Percentiles rank a stretch among this genome's conserved stretches.
These are phyloP conservation scores for Otis tarda DNA, from an alignment of 2,113 vertebrate species.

Conservation along the genomic window DNA sequence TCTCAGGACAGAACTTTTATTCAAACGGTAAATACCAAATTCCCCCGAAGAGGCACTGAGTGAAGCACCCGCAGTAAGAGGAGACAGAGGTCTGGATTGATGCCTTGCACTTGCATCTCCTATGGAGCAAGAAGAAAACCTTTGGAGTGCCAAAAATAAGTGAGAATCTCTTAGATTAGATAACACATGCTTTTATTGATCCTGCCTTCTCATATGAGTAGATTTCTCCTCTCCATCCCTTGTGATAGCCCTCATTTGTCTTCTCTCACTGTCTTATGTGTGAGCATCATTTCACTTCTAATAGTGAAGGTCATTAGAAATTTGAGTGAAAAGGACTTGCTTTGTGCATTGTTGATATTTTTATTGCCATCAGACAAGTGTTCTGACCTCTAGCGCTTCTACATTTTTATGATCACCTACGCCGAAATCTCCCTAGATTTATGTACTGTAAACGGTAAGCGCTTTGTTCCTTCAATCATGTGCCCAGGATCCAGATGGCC, in stretches of 20 bases:
- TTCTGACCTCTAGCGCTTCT: not conserved
- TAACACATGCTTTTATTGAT: not conserved
- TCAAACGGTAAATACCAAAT: not conserved
- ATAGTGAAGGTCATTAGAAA: not conserved
- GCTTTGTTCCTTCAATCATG: not conserved
- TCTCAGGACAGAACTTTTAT: not conserved
- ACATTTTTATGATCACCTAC: not conserved
- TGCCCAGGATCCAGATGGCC: slow-evolving; percentile 17
- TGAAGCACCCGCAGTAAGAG: accelerated
- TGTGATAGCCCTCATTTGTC: not conserved
- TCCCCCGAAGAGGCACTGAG: not conserved
- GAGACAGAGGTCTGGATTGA: not conserved
- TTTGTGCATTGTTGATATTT: not conserved
- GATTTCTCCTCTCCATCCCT: not conserved
- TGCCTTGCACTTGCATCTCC: not conserved
- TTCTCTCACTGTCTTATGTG: not conserved
- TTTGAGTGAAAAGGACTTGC: not conserved
- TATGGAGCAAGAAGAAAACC: not conserved
- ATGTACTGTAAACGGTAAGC: not conserved
- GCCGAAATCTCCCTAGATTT: slow-evolving; percentile 1
- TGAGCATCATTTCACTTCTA: not conserved
- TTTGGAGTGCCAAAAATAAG: not conserved
- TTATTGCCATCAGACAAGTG: not conserved
- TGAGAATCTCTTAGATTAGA: not conserved
- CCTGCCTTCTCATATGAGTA: not conserved